Conservation (phyloP, 2,797 vertebrate species). For the Trichosurus vulpecula region DNA sequence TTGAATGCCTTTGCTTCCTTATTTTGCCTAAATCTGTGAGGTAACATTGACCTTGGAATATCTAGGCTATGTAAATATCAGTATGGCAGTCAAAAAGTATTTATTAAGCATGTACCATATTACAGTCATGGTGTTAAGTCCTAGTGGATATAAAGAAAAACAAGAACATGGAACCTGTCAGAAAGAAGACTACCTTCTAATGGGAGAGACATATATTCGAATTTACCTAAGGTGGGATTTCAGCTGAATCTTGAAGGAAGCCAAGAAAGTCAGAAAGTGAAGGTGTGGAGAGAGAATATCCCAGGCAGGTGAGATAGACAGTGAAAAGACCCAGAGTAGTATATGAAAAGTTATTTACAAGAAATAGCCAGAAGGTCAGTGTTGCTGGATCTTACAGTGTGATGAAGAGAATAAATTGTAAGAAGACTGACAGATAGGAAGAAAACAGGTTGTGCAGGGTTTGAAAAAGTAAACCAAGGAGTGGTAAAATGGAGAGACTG, state of each 20-base stretch:
- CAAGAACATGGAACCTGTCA: background rate
- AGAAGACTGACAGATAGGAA: background rate
- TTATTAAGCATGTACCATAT: too few species aligned
- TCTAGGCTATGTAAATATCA: background rate
- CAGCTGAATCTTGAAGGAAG: background rate
- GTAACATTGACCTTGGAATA: background rate
- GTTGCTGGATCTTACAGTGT: background rate
- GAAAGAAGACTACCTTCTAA: background rate
- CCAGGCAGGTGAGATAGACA: background rate
- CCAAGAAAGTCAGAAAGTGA: background rate
- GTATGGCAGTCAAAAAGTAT: background rate
- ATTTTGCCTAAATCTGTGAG: background rate
- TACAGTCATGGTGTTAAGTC: background rate
- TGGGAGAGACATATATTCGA: background rate
- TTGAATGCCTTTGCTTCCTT: background rate
- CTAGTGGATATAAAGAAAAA: background rate
- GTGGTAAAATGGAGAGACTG: background rate
- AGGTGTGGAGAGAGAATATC: background rate
- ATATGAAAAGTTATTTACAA: background rate
- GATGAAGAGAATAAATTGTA: background rate
- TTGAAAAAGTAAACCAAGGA: background rate
- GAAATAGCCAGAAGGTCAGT: background rate
- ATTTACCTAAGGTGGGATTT: background rate
- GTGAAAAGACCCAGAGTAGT: background rate
- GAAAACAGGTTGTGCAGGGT: background rate